Conservation (phyloP, 2,888 invertebrate genomes). For the Balanococcus diminutus region DNA sequence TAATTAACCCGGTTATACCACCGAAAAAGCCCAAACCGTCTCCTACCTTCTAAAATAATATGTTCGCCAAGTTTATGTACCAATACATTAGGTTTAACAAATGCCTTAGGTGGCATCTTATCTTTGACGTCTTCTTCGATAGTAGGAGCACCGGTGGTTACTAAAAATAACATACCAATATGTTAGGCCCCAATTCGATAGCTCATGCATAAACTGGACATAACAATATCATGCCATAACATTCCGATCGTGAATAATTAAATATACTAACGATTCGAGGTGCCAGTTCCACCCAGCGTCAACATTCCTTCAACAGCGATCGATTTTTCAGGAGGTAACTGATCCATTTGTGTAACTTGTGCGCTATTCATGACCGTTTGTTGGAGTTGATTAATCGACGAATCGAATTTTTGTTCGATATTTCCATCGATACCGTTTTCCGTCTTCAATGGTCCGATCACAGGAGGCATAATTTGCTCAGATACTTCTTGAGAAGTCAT, state of each 20-base stretch:
- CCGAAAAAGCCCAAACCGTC: background rate
- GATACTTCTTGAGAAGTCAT: background rate
- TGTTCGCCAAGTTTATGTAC: slow-evolving; percentile 97
- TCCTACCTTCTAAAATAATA: slow-evolving; percentile 86
- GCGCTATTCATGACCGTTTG: background rate
- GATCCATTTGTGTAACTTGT: background rate
- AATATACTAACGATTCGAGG: background rate
- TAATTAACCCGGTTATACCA: background rate
- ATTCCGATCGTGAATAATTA: background rate
- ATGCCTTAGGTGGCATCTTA: slow-evolving; percentile 62
- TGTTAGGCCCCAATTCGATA: background rate
- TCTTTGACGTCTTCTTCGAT: slow-evolving; percentile 56
- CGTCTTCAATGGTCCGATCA: slow-evolving; percentile 55
- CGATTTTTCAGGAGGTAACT: slow-evolving; percentile 30
- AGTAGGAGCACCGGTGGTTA: slow-evolving; percentile 35
- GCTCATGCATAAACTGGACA: background rate
- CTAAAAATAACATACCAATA: slow-evolving; percentile 15
- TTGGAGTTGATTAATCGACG: background rate
- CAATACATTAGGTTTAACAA: slow-evolving; percentile 93
- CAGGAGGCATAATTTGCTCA: slow-evolving; percentile 28
- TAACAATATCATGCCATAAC: background rate
- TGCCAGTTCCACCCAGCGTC: background rate
- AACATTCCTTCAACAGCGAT: slow-evolving; percentile 16
- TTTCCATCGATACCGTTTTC: slow-evolving; percentile 56
- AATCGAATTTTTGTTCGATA: background rate